phyloP scores from a whole-genome alignment of 2,888 invertebrate genomes.

The Phengaris alcon region DNA sequence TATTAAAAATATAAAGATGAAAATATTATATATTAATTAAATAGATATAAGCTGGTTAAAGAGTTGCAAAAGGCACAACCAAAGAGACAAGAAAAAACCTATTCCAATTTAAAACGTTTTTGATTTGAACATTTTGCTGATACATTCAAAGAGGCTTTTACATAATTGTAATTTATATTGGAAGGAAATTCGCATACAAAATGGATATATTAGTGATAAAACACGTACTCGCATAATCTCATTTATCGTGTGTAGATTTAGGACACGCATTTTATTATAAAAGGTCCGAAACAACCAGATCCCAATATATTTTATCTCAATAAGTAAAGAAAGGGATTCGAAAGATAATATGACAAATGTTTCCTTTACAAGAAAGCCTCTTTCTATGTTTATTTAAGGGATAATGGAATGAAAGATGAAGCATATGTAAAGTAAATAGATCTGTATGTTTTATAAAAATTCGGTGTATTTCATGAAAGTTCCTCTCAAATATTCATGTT shows the following conservation, averaged over 20 bases:
- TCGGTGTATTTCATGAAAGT: slow-evolving; percentile 7
- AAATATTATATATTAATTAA: neutral
- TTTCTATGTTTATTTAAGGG: slow-evolving; percentile 25
- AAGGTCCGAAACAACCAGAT: slow-evolving; percentile 39
- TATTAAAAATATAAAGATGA: neutral
- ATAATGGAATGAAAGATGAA: slow-evolving; percentile 27
- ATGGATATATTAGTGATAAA: slow-evolving; percentile 65
- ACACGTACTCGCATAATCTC: slow-evolving; percentile 56
- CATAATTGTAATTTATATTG: slow-evolving; percentile 27
- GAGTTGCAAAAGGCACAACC: neutral
- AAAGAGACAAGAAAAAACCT: neutral
- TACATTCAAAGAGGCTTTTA: slow-evolving; percentile 7
- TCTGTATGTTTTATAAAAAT: slow-evolving; percentile 17
- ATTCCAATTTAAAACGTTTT: neutral
- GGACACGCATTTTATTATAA: slow-evolving; percentile 50
- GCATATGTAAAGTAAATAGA: slow-evolving; percentile 20
- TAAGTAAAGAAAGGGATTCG: slow-evolving; percentile 49
- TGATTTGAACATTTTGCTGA: neutral
- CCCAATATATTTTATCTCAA: slow-evolving; percentile 45
- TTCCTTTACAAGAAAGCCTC: slow-evolving; percentile 27
- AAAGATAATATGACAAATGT: slow-evolving; percentile 30
- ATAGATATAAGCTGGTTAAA: neutral
- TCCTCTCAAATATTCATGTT: slow-evolving; percentile 23
- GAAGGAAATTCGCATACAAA: slow-evolving; percentile 46
- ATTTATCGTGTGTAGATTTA: slow-evolving; percentile 57